A percentile compares a stretch with the other conserved stretches of the same genome.
These are phyloP conservation scores for Nasua narica DNA, from an alignment of 2,797 vertebrate genomes.

Conservation along the genomic window DNA sequence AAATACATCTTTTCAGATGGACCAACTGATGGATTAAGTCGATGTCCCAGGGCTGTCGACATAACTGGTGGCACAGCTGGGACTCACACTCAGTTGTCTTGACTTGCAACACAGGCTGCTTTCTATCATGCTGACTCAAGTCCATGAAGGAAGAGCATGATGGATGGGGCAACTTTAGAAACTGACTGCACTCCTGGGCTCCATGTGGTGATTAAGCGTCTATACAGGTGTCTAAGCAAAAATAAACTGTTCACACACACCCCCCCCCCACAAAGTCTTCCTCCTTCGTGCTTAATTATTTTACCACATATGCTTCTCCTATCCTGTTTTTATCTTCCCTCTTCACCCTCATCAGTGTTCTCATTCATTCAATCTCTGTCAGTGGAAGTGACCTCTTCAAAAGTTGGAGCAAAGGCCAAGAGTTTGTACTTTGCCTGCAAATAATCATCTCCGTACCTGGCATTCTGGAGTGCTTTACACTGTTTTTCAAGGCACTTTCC, in stretches of 20 bases:
- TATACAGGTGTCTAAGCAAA: background rate
- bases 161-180: background rate
- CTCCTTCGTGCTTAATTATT: background rate
- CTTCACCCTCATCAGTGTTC: background rate
- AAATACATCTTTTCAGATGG: background rate
- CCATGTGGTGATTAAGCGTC: slow-evolving; percentile 1
- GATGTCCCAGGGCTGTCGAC: background rate
- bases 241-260: background rate
- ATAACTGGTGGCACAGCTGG: background rate
- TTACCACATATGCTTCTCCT: background rate
- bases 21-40: background rate
- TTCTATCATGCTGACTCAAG: background rate
- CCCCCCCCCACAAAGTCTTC: background rate
- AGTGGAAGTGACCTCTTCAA: background rate
- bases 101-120: background rate
- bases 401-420: slow-evolving; percentile 1
- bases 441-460: background rate
- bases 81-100: background rate
- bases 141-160: background rate
- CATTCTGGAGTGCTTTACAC: background rate
- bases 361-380: background rate
- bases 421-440: background rate
- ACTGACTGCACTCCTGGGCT: background rate
- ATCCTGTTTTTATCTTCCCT: background rate
- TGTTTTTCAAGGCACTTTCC: background rate